A percentile compares a stretch with the other conserved stretches of the same genome.
Conservation (phyloP, 2,797 vertebrate species). For the Lagocephalus sceleratus region DNA sequence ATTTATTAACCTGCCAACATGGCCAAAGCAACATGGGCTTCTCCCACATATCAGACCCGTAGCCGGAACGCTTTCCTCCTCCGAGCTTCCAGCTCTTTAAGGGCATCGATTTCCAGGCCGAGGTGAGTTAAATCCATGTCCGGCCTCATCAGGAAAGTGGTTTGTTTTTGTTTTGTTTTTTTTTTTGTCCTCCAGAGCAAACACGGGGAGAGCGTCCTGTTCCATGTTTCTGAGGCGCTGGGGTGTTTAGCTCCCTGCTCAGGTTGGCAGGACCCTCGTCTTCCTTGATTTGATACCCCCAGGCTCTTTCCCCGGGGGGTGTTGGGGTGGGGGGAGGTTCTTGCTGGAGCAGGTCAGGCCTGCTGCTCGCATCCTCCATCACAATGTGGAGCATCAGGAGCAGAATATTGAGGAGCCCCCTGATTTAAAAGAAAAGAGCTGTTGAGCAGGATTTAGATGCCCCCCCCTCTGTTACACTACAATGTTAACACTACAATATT, state of each 20-base stretch:
- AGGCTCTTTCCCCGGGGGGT: constrained; percentile 9
- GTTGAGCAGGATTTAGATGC: no score
- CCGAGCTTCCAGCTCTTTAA: neutral
- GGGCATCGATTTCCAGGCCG: no score
- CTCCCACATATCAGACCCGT: no score
- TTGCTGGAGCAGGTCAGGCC: constrained; percentile 14
- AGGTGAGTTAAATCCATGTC: constrained; percentile 1
- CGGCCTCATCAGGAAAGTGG: constrained; percentile 17
- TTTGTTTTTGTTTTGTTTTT: neutral
- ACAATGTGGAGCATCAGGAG: constrained; percentile 12
- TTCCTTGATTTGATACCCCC: constrained; percentile 22
- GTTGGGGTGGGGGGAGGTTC: neutral
- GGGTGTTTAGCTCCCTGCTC: constrained; percentile 26
- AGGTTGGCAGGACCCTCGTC: constrained; percentile 22
- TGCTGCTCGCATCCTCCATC: constrained; percentile 35
- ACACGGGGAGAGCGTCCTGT: no score
- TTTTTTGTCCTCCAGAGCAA: constrained; percentile 16
- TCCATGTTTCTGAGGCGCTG: constrained; percentile 7
- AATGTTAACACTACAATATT: no score
- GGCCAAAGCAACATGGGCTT: no score
- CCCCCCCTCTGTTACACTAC: no score
- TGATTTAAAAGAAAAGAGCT: no score
- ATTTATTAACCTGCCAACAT: no score
- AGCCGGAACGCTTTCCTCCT: neutral
- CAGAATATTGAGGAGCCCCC: neutral